These are phyloP conservation scores for Metalampra italica DNA, from an alignment of 2,888 invertebrate species.

Conservation along the genomic window DNA sequence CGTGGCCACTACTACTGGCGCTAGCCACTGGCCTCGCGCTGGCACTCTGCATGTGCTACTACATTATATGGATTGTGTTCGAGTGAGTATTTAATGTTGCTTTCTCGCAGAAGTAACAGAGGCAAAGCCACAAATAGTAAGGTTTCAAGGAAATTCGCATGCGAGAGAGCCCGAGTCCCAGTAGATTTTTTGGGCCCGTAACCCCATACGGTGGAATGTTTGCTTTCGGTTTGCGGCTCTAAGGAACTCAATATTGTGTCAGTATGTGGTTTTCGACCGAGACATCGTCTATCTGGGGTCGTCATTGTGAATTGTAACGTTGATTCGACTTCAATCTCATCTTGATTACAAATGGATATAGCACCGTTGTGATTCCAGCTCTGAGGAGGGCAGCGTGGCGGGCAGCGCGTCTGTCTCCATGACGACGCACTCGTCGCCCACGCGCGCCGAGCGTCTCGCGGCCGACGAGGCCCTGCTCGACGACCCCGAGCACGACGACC, in stretches of 20 bases:
- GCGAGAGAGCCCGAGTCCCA: too few species aligned
- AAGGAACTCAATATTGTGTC: too few species aligned
- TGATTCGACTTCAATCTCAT: too few species aligned
- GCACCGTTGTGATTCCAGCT: conserved; percentile 56
- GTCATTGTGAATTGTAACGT: too few species aligned
- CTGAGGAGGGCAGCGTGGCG: conserved; percentile 83
- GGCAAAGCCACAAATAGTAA: too few species aligned
- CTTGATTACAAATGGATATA: neutral
- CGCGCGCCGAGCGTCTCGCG: conserved; percentile 73
- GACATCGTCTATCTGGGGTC: too few species aligned
- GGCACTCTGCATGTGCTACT: conserved; percentile 93
- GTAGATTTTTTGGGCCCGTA: too few species aligned
- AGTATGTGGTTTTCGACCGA: too few species aligned
- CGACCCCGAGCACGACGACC: conserved; percentile 81
- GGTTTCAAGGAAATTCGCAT: too few species aligned
- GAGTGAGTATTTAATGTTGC: conserved; percentile 82
- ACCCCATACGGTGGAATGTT: too few species aligned
- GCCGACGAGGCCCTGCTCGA: conserved; percentile 59
- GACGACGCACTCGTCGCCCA: conserved; percentile 82
- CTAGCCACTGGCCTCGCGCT: conserved; percentile 89
- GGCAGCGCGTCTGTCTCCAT: conserved; percentile 82
- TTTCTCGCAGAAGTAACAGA: too few species aligned
- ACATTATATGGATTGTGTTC: conserved; percentile 94
- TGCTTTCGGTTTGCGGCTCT: too few species aligned
- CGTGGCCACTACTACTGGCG: conserved; percentile 88